These are phyloP conservation scores for Salticus scenicus DNA, from an alignment of 2,888 invertebrate genomes.

Conservation along the genomic window DNA sequence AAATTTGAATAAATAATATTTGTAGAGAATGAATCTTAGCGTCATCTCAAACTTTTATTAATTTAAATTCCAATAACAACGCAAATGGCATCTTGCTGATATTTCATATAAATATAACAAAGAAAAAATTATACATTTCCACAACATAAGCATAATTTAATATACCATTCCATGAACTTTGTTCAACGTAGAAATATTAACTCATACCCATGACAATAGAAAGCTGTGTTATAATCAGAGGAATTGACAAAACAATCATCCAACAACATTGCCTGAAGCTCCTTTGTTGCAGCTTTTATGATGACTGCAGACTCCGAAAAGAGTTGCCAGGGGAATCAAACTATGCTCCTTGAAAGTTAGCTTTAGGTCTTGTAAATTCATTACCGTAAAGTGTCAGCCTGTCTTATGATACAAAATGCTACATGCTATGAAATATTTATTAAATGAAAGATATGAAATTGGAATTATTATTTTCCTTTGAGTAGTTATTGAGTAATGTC, in stretches of 20 bases:
- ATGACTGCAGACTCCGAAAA: constrained; percentile 5
- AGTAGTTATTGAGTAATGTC: background rate
- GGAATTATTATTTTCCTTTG: too few species aligned
- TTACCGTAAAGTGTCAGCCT: background rate
- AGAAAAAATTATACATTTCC: too few species aligned
- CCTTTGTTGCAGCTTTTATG: constrained; percentile 7
- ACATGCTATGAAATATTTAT: background rate
- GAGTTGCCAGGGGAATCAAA: constrained; percentile 3
- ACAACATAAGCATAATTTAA: too few species aligned
- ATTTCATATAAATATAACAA: too few species aligned
- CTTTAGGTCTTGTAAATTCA: constrained; percentile 15
- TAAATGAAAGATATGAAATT: background rate
- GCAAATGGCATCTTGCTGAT: too few species aligned
- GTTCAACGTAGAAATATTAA: background rate
- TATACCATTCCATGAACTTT: too few species aligned
- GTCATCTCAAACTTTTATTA: too few species aligned
- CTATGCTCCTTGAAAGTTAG: background rate
- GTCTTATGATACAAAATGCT: background rate
- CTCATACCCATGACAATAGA: background rate
- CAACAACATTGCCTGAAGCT: constrained; percentile 35
- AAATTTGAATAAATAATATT: too few species aligned
- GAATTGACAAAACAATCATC: constrained; percentile 62
- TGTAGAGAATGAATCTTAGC: too few species aligned
- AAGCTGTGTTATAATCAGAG: constrained; percentile 48
- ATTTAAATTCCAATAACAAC: too few species aligned